phyloP scores from a whole-genome alignment of 2,113 vertebrate species.

The Macquaria ambigua region DNA sequence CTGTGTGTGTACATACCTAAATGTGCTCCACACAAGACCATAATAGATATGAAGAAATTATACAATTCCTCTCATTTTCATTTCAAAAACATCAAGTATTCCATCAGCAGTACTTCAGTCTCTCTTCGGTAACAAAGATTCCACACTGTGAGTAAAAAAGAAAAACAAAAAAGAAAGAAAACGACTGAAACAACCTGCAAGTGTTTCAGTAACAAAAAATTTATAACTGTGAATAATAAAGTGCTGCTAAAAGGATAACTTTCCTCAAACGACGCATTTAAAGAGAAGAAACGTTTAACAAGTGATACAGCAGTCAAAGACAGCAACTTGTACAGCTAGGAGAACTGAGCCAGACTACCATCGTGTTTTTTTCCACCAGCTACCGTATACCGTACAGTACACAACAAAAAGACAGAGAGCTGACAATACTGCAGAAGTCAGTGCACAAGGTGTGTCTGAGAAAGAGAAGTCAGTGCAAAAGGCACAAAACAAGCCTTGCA shows the following conservation, averaged over 20 bases:
- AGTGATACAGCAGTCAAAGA: conserved; percentile 72
- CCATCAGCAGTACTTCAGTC: conserved; percentile 66
- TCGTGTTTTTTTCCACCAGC: background rate
- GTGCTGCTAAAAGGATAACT: conserved; percentile 67
- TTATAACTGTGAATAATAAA: conserved; percentile 68
- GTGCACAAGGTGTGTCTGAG: background rate
- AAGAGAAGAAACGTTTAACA: conserved; percentile 21
- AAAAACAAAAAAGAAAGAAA: background rate
- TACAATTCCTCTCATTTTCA: conserved; percentile 23
- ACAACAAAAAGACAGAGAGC: background rate
- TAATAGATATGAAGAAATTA: conserved; percentile 43
- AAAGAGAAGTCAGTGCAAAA: conserved; percentile 12
- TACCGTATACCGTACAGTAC: conserved; percentile 17
- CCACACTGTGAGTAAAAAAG: conserved; percentile 17
- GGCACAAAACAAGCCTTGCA: background rate
- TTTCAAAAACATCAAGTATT: conserved; percentile 52
- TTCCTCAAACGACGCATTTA: conserved; percentile 41
- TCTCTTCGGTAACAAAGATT: conserved; percentile 49
- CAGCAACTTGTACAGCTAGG: conserved; percentile 2
- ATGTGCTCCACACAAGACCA: background rate
- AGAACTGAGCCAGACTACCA: background rate
- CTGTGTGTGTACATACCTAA: background rate
- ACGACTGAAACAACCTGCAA: background rate
- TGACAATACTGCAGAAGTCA: conserved; percentile 32
- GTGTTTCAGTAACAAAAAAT: conserved; percentile 34